Base-by-base conservation (phyloP, 2,113 vertebrate species). In the Phoenicopterus ruber region DNA sequence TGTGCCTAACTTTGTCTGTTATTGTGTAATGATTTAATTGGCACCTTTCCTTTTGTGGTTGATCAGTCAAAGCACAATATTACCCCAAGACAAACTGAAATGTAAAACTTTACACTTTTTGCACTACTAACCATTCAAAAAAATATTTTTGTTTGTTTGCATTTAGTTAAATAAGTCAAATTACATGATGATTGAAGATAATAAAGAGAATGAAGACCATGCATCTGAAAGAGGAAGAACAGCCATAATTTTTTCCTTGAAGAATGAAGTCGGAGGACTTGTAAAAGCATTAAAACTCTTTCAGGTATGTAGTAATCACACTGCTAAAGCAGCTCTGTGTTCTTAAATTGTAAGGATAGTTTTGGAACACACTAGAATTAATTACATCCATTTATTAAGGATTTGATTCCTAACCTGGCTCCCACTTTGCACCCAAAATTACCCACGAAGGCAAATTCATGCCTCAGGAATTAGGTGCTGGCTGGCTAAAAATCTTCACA, bases 261-360 rank as follows among this genome's bases (percentile, higher is more conserved):
- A 99, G 96, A 99, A 99, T 98, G 99, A 99, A 98, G 98, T 99
- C 7, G 99, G 99, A 91, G 99, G 99, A 74, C 99, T 99, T 66
- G 98, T 99, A 40, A 99, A 99, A 97, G 99, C 99, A 15, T 98
- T 99, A 47, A 99, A 99, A 98, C 98, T 99, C 81, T 99, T 99
- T 94, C 99, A 99, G 98, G 99, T 99, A 96, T 50, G 81, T 21
- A 26, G 21, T 87, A 47, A 88, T 32, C 5, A 4, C 54, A 57
- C 47, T 63, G 74, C 34, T 96, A n/a, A 24, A 85, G 42, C 47
- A 80, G 47, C 29, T 46, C 34, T 22, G 8, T 58, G 6, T 73
- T 88, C 92, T 82, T 40, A 49, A 63, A 81, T 54, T 12, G 3
- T 58, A 82, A 36, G 24, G 32, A 16, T 66, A 29, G 22, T 67